phyloP scores from a whole-genome alignment of 2,113 vertebrate species.

The Hemibagrus wyckioides region DNA sequence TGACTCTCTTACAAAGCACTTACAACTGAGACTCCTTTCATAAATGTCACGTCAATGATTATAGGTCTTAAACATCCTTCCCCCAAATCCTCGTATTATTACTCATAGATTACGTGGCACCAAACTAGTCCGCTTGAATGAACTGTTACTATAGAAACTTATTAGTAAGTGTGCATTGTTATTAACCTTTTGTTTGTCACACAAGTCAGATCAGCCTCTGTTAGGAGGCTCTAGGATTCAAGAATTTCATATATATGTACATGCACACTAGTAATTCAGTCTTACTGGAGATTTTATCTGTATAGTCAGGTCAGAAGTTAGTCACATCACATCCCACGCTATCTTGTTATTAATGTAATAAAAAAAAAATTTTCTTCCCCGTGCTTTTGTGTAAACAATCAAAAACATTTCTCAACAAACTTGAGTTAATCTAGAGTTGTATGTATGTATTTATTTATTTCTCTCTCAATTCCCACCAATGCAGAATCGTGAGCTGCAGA shows the following conservation, averaged over 20 bases:
- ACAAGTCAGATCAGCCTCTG: too few relatives aligned
- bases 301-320: not conserved
- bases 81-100: not conserved
- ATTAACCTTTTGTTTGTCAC: too few relatives aligned
- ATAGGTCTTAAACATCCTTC: not conserved
- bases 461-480: conserved; percentile 31
- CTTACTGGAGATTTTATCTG: not conserved
- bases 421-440: not conserved
- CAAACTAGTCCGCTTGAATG: not conserved
- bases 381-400: not conserved
- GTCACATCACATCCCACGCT: too few relatives aligned
- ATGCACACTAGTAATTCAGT: not conserved
- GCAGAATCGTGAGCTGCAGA: conserved; percentile 89
- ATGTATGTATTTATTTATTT: not conserved
- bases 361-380: not conserved
- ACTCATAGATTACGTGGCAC: not conserved
- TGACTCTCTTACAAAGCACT: not conserved
- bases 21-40: not conserved
- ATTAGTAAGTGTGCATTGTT: not conserved
- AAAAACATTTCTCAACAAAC: not conserved
- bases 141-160: not conserved
- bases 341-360: not conserved
- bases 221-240: too few relatives aligned
- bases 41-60: not conserved
- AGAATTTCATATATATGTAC: not conserved